These are phyloP conservation scores for Fukomys damarensis DNA, from an alignment of 2,113 vertebrate species.

Conservation along the genomic window DNA sequence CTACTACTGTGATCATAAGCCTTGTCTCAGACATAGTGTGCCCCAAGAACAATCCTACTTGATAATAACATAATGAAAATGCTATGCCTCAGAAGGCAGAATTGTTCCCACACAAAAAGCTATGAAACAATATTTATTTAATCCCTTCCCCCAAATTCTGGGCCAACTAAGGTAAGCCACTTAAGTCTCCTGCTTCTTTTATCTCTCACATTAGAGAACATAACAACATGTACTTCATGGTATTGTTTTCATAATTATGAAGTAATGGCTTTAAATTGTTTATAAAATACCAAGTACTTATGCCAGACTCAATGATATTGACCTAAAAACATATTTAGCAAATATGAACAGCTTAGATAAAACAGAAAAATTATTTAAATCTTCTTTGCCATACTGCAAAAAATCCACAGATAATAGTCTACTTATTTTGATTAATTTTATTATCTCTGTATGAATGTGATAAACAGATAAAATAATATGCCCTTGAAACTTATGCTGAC, in stretches of 20 bases:
- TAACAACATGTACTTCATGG: background rate
- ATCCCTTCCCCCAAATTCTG: background rate
- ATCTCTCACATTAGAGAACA: background rate
- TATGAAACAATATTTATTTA: background rate
- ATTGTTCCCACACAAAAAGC: background rate
- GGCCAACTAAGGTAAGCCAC: background rate
- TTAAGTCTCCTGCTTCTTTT: background rate
- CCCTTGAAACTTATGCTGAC: background rate
- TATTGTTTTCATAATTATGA: slow-evolving; percentile 38
- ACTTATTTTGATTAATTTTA: slow-evolving; percentile 72
- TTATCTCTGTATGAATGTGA: slow-evolving; percentile 43
- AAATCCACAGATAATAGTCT: slow-evolving; percentile 62
- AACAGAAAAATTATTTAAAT: slow-evolving; percentile 68
- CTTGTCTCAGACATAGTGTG: background rate
- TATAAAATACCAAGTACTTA: slow-evolving; percentile 44
- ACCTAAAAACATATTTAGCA: slow-evolving; percentile 64
- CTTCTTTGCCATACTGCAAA: background rate
- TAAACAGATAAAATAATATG: slow-evolving; percentile 59
- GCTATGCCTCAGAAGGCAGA: background rate
- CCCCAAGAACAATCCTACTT: background rate
- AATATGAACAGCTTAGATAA: slow-evolving; percentile 59
- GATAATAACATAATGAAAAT: background rate
- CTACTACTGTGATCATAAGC: background rate
- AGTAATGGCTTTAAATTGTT: slow-evolving; percentile 38
- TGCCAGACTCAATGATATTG: slow-evolving; percentile 54